Percentiles rank a stretch among this genome's conserved stretches.
phyloP scores from a whole-genome alignment of 2,797 vertebrate species.

The Alcedo atthis region DNA sequence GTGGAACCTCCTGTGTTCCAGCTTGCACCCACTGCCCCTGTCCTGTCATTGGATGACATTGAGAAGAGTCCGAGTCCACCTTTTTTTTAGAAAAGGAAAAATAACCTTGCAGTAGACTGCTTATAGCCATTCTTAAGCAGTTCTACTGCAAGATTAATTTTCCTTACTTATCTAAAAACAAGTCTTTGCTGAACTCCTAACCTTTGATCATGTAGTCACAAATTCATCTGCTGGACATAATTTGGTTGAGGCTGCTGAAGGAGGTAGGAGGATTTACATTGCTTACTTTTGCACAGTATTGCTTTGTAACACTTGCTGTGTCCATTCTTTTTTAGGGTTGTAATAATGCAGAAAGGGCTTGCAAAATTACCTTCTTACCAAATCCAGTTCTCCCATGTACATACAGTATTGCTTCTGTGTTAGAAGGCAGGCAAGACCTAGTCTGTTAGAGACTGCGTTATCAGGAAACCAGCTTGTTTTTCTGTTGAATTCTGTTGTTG shows the following conservation, averaged over 20 bases:
- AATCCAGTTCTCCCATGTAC: neutral
- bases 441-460: neutral
- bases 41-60: too few relatives aligned
- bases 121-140: neutral
- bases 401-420: neutral
- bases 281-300: too few relatives aligned
- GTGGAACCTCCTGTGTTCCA: too few relatives aligned
- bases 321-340: accelerated
- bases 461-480: neutral
- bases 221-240: neutral
- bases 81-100: too few relatives aligned
- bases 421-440: neutral
- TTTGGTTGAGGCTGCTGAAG: neutral
- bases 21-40: too few relatives aligned
- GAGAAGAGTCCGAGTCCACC: too few relatives aligned
- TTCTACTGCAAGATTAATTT: neutral
- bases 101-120: too few relatives aligned
- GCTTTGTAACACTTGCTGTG: neutral
- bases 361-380: neutral
- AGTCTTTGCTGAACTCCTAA: neutral
- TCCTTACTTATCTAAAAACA: neutral
- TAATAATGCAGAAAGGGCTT: neutral
- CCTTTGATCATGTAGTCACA: neutral
- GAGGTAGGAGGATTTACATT: neutral
- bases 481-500: neutral